Evolutionary conservation across 1,140 invertebrate species (phyloP).

Genomic region (Drosophila sulfurigaster): DNA sequence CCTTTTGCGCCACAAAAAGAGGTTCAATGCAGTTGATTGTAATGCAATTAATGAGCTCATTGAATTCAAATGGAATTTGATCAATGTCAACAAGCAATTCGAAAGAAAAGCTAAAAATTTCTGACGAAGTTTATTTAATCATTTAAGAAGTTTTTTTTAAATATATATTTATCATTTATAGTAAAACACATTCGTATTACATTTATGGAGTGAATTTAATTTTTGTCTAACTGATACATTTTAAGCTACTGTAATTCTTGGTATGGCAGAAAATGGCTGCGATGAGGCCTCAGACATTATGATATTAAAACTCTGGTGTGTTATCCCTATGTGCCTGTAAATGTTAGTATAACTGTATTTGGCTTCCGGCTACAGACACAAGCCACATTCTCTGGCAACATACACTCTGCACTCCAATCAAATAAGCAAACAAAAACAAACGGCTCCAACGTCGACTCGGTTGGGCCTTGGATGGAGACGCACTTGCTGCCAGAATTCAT

Average conservation of each 20-base stretch:
- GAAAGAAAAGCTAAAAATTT: too few species aligned
- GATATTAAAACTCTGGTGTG: constrained; percentile 21
- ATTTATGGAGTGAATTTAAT: neutral
- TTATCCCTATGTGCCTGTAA: constrained; percentile 19
- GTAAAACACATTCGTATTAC: neutral
- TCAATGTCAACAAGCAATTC: neutral
- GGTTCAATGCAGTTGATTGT: neutral
- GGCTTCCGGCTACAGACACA: constrained; percentile 47
- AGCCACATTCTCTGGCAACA: constrained; percentile 11
- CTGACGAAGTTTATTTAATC: too few species aligned
- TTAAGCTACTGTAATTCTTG: neutral
- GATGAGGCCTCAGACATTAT: constrained; percentile 1
- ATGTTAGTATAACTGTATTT: constrained; percentile 43
- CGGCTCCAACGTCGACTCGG: constrained; percentile 2
- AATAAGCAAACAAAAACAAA: constrained; percentile 59
- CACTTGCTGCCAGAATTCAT: constrained; percentile 63
- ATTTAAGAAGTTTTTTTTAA: too few species aligned
- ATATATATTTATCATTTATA: too few species aligned
- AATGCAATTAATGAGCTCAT: neutral
- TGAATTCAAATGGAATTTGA: neutral
- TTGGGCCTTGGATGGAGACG: constrained; percentile 8
- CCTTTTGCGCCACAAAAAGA: neutral
- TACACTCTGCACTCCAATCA: constrained; percentile 48
- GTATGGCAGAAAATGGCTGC: neutral
- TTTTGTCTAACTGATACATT: neutral